Evolutionary conservation across 2,113 vertebrate genomes (phyloP), one percentile per base, ranked within the genome.

Genomic region (Gulo gulo): DNA sequence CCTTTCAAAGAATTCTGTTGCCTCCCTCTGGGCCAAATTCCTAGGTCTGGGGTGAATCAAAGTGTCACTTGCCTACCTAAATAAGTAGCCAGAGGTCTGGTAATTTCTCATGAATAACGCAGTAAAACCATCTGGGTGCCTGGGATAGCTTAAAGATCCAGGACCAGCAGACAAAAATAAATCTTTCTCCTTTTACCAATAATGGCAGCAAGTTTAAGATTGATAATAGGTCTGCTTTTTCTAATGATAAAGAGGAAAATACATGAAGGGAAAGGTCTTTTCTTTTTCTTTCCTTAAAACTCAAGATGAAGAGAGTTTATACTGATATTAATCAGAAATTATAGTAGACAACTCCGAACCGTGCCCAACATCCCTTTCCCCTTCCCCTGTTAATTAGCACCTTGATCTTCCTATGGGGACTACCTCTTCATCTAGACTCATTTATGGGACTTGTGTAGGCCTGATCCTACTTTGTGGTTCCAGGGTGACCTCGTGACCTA

Each of bases 141-240:
- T 96, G 61, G 34, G 39, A 79, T 34, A 83, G 65, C 29, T 85
- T n/a, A 80, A 96, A 97, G 76, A 73, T 74, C 91, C 15, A n/a
- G 31, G 36, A 50, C 21, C 16, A 91, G 39, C 0, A 88, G 52
- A 85, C 14, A 88, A 88, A 85, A 88, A 74, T 36, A 84, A 92
- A 71, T 67, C n/a, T 83, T 86, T 89, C 18, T 84, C 45, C 45
- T 95, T 96, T 94, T 74, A 65, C 20, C 59, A 82, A 86, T 7
- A 83, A 73, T 26, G 29, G 29, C 45, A 80, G 52, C 21, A 92
- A 92, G 57, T 83, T 84, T 65, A 93, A 81, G 34, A 87, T 7
- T 36, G 26, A 57, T 31, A 89, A 78, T 45, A 31, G 47, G 45
- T 12, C 6, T 79, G 59, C 92, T 84, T 6, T 83, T 90, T 67